Percentiles rank a stretch among this genome's conserved stretches.
Conservation (phyloP, 2,113 vertebrate genomes). For the Forbesichthys agassizii region DNA sequence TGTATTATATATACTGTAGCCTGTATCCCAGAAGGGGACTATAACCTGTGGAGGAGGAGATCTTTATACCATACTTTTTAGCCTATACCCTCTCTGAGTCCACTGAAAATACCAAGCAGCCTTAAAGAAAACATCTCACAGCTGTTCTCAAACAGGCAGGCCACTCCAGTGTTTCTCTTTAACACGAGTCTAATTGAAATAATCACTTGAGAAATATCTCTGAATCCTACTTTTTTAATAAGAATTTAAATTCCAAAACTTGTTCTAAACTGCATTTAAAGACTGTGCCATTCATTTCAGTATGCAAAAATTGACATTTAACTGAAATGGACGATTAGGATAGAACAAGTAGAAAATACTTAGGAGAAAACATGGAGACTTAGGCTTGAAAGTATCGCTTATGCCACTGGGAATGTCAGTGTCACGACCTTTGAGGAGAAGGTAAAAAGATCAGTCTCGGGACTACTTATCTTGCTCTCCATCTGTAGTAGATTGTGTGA, state of each 20-base stretch:
- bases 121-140: conserved; percentile 74
- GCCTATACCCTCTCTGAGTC: conserved; percentile 36
- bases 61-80: conserved; percentile 58
- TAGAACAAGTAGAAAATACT: not conserved
- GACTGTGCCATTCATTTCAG: not conserved
- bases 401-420: conserved; percentile 75
- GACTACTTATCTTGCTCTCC: conserved; percentile 69
- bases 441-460: conserved; percentile 66
- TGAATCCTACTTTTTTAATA: conserved; percentile 14
- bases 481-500: conserved; percentile 77
- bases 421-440: conserved; percentile 72
- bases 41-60: not conserved
- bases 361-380: conserved; percentile 32
- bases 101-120: conserved; percentile 67
- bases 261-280: conserved; percentile 20
- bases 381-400: conserved; percentile 58
- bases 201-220: conserved; percentile 5
- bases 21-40: too few relatives aligned
- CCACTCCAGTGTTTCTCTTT: conserved; percentile 48
- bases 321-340: conserved; percentile 26
- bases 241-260: conserved; percentile 4
- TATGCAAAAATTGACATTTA: conserved; percentile 32
- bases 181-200: conserved; percentile 11
- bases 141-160: conserved; percentile 60
- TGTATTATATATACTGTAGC: too few relatives aligned